phyloP scores from a whole-genome alignment of 2,888 invertebrate species.

The Metellina segmentata region DNA sequence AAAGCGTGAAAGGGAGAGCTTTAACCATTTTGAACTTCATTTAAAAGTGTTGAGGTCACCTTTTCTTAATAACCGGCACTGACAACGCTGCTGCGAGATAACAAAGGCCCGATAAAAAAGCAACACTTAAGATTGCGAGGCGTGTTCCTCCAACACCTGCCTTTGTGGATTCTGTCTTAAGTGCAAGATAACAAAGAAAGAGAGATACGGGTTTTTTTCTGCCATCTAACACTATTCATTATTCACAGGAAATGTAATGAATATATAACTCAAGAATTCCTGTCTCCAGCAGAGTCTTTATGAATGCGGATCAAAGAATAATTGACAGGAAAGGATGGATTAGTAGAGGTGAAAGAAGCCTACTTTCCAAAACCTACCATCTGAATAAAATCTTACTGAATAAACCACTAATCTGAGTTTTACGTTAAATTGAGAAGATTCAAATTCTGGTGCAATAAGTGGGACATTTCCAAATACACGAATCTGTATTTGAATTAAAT shows the following conservation, averaged over 20 bases:
- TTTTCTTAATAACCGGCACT: conserved; percentile 7
- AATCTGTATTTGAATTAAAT: no score
- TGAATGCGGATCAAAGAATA: no score
- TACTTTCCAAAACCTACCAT: no score
- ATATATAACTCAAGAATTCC: conserved; percentile 15
- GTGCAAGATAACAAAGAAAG: conserved; percentile 17
- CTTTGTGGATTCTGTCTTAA: conserved; percentile 53
- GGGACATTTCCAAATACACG: no score
- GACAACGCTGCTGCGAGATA: conserved; percentile 25
- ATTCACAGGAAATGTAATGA: conserved; percentile 43
- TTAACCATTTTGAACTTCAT: conserved; percentile 48
- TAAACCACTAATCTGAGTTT: no score
- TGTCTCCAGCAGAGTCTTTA: background rate
- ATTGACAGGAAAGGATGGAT: no score
- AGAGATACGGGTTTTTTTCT: conserved; percentile 22
- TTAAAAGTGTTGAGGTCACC: conserved; percentile 50
- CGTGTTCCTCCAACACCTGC: conserved; percentile 61
- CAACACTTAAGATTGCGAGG: conserved; percentile 35
- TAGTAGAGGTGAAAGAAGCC: no score
- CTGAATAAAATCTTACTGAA: no score
- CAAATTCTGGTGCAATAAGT: no score
- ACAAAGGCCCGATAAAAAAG: conserved; percentile 17
- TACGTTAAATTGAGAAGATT: no score
- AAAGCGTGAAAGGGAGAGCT: conserved; percentile 28
- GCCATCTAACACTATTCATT: conserved; percentile 23